Base-by-base conservation (phyloP, 2,113 vertebrate genomes). In the Python bivittatus region DNA sequence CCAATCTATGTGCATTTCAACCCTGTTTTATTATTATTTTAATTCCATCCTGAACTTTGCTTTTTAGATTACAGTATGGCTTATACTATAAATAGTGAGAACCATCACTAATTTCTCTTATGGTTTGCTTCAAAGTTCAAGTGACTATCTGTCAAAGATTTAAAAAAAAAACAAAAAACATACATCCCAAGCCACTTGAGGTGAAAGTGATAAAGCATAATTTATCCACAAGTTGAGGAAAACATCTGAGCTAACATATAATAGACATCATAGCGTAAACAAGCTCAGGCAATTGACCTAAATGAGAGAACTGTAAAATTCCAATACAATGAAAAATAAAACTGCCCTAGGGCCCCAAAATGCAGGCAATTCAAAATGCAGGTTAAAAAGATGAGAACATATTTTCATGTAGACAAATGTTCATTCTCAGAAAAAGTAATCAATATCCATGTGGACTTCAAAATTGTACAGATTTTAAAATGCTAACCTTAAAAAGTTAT, bases 181-280 rank as follows among this genome's bases (percentile, higher is more conserved):
- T 25, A 33, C 27, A 92, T 88, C 68, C 42, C 54, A 44, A 84
- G 68, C 88, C 87, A 83, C 25, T 6, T 92, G 86, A 88, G 86
- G 68, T 92, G 68, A 92, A 92, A 88, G 84, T 61, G 72, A 58
- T 92, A 92, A 92, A 92, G 85, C 68, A 92, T 68, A 92, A 88
- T 84, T 84, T n/a, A 88, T 60, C 29, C 57, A 4, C 7, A 25
- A 38, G 10, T 25, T 53, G 8, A 6, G 33, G 44, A 48, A 33
- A 48, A 60, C 72, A 60, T 84, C 53, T 84, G 38, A 52, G 23
- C 86, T 88, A 72, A 15, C 68, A 83, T 84, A 88, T 52, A 92
- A 57, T 88, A 72, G 38, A 12, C 29, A 88, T 57, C 56, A 84
- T 6, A 57, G 25, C 83, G 56, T 72, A 92, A 92, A 84, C 86